Conservation (phyloP, 2,797 vertebrate genomes). For the Micrastur ruficollis region DNA sequence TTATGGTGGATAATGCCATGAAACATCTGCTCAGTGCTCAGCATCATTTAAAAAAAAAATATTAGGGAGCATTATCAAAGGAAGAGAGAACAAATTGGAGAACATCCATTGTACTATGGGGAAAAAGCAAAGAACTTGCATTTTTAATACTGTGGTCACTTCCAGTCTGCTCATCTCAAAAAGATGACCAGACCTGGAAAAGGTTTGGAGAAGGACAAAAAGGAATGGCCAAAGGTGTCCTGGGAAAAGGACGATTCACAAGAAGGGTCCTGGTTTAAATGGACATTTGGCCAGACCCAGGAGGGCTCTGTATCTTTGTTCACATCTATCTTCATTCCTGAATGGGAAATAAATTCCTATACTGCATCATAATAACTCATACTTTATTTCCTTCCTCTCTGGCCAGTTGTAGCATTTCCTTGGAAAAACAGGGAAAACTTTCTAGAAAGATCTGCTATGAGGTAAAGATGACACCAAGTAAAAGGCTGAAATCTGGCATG, state of each 20-base stretch:
- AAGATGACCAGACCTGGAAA: not conserved
- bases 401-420: not conserved
- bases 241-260: not conserved
- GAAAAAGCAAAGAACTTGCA: not conserved
- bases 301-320: not conserved
- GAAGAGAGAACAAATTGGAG: not conserved
- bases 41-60: not conserved
- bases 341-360: not conserved
- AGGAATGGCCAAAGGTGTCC: not conserved
- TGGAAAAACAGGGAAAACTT: not conserved
- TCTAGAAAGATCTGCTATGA: not conserved
- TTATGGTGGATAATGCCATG: not conserved
- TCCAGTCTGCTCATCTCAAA: not conserved
- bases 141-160: not conserved
- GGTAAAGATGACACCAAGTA: not conserved
- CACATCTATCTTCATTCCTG: not conserved
- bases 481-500: not conserved
- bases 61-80: not conserved
- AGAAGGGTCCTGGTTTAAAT: not conserved
- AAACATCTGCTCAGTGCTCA: not conserved
- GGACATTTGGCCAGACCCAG: not conserved
- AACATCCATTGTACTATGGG: not conserved
- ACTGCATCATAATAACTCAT: not conserved
- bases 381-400: not conserved
- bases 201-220: not conserved